A percentile compares a stretch with the other conserved stretches of the same genome.
Evolutionary conservation across 2,888 invertebrate genomes (phyloP).

Genomic region (Ypsolopha sequella): DNA sequence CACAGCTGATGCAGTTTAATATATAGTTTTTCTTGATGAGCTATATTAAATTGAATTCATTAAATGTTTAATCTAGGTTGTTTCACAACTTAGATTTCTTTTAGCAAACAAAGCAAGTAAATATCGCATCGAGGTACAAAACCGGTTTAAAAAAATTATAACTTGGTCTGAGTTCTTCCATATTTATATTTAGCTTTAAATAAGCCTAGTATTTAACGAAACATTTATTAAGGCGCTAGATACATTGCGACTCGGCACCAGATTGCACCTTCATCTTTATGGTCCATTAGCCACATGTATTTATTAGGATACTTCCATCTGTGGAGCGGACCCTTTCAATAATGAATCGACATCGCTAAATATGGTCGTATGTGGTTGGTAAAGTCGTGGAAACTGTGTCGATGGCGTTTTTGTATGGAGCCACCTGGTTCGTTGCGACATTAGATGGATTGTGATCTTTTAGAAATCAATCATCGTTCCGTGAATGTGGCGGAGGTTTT

Average conservation of each 20-base stretch:
- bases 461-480: background rate
- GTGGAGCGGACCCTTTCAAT: slow-evolving; percentile 1
- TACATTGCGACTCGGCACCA: background rate
- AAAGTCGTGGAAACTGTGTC: slow-evolving; percentile 49
- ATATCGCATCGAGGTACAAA: no score
- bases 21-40: no score
- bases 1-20: no score
- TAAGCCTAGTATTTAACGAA: background rate
- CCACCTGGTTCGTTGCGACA: slow-evolving; percentile 18
- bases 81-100: no score
- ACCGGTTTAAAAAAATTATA: no score
- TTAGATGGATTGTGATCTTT: slow-evolving; percentile 2
- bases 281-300: background rate
- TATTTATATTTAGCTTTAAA: no score
- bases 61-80: no score
- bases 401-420: slow-evolving; percentile 26
- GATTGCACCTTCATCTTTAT: background rate
- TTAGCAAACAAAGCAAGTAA: no score
- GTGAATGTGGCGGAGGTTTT: background rate
- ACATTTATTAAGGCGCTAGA: background rate
- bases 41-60: no score
- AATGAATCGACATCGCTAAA: slow-evolving; percentile 32
- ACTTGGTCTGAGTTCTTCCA: no score
- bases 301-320: background rate
- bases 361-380: slow-evolving; percentile 22